These are phyloP conservation scores for Leptopilina myrica DNA, from an alignment of 2,888 invertebrate genomes.

Conservation along the genomic window DNA sequence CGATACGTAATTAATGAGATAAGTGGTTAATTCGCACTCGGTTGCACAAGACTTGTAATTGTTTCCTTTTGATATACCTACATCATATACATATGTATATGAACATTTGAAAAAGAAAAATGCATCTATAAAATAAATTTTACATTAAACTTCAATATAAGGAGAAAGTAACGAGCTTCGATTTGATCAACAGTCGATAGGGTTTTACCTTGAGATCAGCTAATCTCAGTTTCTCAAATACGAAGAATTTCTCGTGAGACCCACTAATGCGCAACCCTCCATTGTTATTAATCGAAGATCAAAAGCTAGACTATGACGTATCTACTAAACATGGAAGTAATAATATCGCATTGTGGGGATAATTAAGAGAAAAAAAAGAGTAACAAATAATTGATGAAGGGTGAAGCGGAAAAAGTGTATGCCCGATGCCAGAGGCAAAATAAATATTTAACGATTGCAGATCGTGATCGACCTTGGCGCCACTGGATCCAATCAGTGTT, in stretches of 20 bases:
- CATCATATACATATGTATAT: no score
- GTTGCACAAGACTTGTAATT: background rate
- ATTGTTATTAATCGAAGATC: constrained; percentile 23
- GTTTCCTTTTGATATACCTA: background rate
- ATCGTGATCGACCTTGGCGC: constrained; percentile 71
- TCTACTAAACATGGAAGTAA: constrained; percentile 12
- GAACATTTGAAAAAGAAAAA: background rate
- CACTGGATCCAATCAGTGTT: constrained; percentile 63
- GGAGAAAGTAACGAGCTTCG: constrained; percentile 30
- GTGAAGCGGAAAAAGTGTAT: constrained; percentile 19
- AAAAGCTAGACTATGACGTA: background rate
- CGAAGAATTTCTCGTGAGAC: constrained; percentile 14
- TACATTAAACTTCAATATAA: constrained; percentile 19
- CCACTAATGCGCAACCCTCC: constrained; percentile 27
- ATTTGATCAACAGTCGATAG: constrained; percentile 16
- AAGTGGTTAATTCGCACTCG: constrained; percentile 3
- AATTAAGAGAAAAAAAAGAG: background rate
- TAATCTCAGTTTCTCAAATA: constrained; percentile 31
- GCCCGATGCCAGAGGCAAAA: constrained; percentile 12
- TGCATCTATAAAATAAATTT: constrained; percentile 23
- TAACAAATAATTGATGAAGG: constrained; percentile 2
- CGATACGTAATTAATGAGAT: constrained; percentile 7
- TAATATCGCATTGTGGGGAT: background rate
- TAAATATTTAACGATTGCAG: constrained; percentile 70
- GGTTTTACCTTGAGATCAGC: constrained; percentile 29